Conservation (phyloP, 37 sponge, comb jelly and placozoan genomes). For the Lycopodina hypogea region DNA sequence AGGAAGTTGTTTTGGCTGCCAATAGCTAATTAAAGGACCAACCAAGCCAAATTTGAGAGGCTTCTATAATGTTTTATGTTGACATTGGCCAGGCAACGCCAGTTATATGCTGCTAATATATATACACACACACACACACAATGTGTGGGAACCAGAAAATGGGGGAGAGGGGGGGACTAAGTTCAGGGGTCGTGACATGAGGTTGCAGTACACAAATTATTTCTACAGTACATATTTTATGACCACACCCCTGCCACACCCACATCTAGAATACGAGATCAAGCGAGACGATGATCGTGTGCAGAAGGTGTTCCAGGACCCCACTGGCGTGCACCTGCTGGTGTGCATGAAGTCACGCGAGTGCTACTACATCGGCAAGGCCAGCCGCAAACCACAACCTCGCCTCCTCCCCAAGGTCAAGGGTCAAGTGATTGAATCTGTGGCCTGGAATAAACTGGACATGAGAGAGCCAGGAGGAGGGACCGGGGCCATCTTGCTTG, state of each 20-base stretch:
- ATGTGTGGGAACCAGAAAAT: too few species aligned
- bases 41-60: too few species aligned
- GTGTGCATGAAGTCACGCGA: conserved; percentile 73
- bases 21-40: too few species aligned
- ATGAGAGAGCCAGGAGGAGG: conserved; percentile 52
- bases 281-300: conserved; percentile 77
- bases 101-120: too few species aligned
- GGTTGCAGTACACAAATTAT: too few species aligned
- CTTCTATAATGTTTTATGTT: too few species aligned
- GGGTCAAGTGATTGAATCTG: conserved; percentile 72
- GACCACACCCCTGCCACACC: not conserved
- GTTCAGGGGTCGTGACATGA: too few species aligned
- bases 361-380: conserved; percentile 62
- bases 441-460: conserved; percentile 82
- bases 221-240: too few species aligned
- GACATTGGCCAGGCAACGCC: too few species aligned
- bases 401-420: conserved; percentile 36
- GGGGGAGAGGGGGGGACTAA: too few species aligned
- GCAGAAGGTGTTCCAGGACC: conserved; percentile 88
- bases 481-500: conserved; percentile 89
- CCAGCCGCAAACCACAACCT: conserved; percentile 39
- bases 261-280: conserved; percentile 23
- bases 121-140: too few species aligned
- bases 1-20: too few species aligned
- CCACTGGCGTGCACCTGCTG: conserved; percentile 79